A percentile compares a stretch with the other conserved stretches of the same genome.
phyloP scores from a whole-genome alignment of 2,113 vertebrate species.

The Erpornis zantholeuca region DNA sequence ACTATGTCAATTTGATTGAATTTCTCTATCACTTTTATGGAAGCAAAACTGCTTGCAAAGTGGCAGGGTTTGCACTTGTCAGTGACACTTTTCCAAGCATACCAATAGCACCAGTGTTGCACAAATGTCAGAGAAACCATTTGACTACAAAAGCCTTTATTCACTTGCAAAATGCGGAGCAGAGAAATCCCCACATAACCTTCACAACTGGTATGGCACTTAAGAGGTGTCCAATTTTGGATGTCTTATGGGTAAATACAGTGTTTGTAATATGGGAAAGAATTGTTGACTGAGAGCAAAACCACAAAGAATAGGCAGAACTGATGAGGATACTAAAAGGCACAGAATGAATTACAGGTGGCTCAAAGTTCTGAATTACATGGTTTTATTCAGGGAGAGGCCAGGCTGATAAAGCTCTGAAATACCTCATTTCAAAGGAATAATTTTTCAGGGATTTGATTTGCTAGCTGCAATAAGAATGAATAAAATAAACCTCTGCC shows the following conservation, averaged over 20 bases:
- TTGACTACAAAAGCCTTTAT: neutral
- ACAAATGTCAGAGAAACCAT: neutral
- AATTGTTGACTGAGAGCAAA: neutral
- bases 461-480: neutral
- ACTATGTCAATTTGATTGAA: neutral
- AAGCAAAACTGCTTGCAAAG: neutral
- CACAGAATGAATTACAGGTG: neutral
- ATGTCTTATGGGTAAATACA: neutral
- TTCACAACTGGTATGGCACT: neutral
- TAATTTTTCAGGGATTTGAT: neutral
- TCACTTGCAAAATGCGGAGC: neutral
- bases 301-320: neutral
- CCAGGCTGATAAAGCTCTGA: neutral
- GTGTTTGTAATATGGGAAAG: neutral
- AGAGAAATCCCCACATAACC: neutral
- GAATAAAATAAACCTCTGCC: neutral
- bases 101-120: neutral
- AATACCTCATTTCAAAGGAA: neutral
- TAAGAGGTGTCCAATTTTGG: neutral
- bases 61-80: neutral
- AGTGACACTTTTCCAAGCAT: neutral
- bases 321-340: neutral
- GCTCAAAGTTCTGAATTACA: neutral
- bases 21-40: neutral
- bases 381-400: neutral